phyloP scores from a whole-genome alignment of 2,113 vertebrate genomes.

The Echinops telfairi region DNA sequence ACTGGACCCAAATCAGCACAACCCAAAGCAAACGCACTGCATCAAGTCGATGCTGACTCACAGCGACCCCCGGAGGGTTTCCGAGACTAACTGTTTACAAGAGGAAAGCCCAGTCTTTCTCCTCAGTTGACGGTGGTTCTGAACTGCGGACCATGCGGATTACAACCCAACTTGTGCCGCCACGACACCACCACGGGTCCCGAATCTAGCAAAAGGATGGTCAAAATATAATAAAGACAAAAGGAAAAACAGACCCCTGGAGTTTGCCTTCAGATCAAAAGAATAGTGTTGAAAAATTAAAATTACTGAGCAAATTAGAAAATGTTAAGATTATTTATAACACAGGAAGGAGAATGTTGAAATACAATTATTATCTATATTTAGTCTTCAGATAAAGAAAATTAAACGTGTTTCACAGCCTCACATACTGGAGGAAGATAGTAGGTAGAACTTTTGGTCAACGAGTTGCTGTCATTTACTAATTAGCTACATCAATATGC shows the following conservation, averaged over 20 bases:
- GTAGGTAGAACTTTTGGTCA: constrained; percentile 4
- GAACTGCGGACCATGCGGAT: too few relatives aligned
- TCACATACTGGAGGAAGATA: not conserved
- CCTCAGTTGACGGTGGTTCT: too few relatives aligned
- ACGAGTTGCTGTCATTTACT: not conserved
- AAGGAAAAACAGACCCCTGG: not conserved
- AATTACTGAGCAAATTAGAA: not conserved
- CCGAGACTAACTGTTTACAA: too few relatives aligned
- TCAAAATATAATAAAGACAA: not conserved
- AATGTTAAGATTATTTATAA: not conserved
- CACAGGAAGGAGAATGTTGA: not conserved
- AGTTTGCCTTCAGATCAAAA: not conserved
- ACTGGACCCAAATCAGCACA: not conserved
- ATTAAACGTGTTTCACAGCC: not conserved
- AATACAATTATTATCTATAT: not conserved
- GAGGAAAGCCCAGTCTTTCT: too few relatives aligned
- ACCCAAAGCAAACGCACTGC: too few relatives aligned
- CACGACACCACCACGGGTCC: too few relatives aligned
- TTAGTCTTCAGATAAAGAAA: not conserved
- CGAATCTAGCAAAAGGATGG: not conserved
- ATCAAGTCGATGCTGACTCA: too few relatives aligned
- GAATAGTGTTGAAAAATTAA: not conserved
- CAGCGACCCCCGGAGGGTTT: too few relatives aligned
- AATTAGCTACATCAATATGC: not conserved
- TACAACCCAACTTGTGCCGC: too few relatives aligned